Evolutionary conservation across 2,797 vertebrate genomes (phyloP), one percentile per base, ranked within the genome.

Genomic region (Tragelaphus oryx): DNA sequence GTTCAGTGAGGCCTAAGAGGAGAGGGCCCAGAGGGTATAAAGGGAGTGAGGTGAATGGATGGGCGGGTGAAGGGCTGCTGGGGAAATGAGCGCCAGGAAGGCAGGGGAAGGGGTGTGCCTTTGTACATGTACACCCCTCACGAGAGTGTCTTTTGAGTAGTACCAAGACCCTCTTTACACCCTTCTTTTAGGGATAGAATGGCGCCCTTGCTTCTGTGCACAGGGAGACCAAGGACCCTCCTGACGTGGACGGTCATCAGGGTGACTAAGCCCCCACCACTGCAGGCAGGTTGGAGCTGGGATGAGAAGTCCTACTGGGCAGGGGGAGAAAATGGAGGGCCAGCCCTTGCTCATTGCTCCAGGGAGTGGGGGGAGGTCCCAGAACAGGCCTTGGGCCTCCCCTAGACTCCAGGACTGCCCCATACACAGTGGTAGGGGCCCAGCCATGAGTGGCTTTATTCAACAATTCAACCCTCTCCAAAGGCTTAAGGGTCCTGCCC

Each of bases 141-240:
- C 6, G 3, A 10, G 18, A 13, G 8, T 3, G 22, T 74, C 57
- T 54, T 4, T 6, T 30, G 33, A 59, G 26, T 20, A n/a, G 5
- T 13, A 16, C 22, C 62, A 41, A 68, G 44, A 44, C 48, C 75
- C 48, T 37, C 65, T 48, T n/a, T 10, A 44, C 48, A 24, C 17
- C 46, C 81, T 59, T 81, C 46, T 37, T 55, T 75, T 9, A 22
- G 33, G 52, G n/a, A 8, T 62, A 24, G 0, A 37, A 50, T 52
- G 48, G n/a, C 12, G 10, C 59, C 37, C 57, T 41, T 52, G 85
- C 60, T 81, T 85, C 93, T 37, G 2, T 59, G n/a, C 9, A 16
- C 48, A 78, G 46, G 83, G 30, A 90, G 14, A 41, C 13, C 37
- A 48, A 90, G 65, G 81, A 74, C 74, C 65, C 59, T 82, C 37